Base-by-base conservation (phyloP, 2,797 vertebrate genomes). In the Eutrigla gurnardus region DNA sequence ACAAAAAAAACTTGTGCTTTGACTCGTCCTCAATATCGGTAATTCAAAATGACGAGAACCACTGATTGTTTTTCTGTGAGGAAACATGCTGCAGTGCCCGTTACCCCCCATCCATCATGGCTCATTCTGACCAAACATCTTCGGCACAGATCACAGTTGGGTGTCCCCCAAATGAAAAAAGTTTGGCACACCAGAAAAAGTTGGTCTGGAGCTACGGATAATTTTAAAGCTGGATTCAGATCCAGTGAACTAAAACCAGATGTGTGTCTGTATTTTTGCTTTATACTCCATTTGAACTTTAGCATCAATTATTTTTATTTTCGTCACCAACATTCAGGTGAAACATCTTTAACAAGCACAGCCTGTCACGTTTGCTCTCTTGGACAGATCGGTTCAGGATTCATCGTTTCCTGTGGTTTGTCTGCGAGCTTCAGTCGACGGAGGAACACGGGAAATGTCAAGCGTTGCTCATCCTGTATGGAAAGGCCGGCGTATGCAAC, bases 391-490 rank as follows among this genome's bases (percentile, higher is more conserved):
- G 80, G 65, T 85, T 86, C 75, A 49, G 18, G 67, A 71, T 72
- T 76, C 64, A 39, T n/a, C 7, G 33, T 74, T 76, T 75, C 55
- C 71, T 61, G 68, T 50, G 74, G 80, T 79, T 67, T 25, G 25
- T 25, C 6, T 13, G 4, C 1, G n/a, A 62, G 60, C 42, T 64
- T 55, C 36, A 36, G 75, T 40, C 5, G 49, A 81, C 70, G 71
- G 46, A 78, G 59, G 68, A 59, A 66, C 63, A 14, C 2, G 18
- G 52, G 67, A 83, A 88, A 85, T 85, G 84, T 88, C 83, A 86
- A 82, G 75, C 75, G 61, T 43, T 58, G 78, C 79, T 85, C 69
- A 33, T 80, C 67, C 68, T 39, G 42, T 63, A 62, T 55, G 75
- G 35, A 75, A 77, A 68, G 65, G 49, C 35, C 39, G 67, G 57